Percentiles rank a stretch among this genome's conserved stretches.
These are phyloP conservation scores for Arnoldichthys spilopterus DNA, from an alignment of 2,797 vertebrate genomes.

Conservation along the genomic window DNA sequence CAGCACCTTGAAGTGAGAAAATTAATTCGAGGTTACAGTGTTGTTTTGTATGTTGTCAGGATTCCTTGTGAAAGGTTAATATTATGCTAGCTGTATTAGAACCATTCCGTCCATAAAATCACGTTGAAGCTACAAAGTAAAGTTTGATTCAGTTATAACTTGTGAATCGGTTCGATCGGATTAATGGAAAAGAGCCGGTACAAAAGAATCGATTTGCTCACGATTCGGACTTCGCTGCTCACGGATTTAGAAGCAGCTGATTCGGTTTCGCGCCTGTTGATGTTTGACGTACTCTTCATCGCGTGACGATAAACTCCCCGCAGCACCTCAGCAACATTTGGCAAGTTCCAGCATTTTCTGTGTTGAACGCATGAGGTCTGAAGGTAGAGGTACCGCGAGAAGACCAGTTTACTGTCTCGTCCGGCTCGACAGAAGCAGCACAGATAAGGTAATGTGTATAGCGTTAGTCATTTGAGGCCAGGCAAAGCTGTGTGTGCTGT, in stretches of 20 bases:
- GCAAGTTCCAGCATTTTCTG: constrained; percentile 35
- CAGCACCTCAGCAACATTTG: constrained; percentile 15
- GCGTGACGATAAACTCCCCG: background rate
- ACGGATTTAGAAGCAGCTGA: constrained; percentile 68
- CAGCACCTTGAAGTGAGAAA: too few relatives aligned
- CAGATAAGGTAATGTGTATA: background rate
- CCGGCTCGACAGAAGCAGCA: background rate
- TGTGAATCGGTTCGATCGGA: background rate
- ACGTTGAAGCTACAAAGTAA: too few relatives aligned
- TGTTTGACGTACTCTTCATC: constrained; percentile 32
- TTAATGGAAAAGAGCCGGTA: background rate
- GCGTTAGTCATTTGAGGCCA: background rate
- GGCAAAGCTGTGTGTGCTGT: background rate
- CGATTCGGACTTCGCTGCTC: background rate
- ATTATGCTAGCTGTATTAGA: too few relatives aligned
- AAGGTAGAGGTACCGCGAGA: background rate
- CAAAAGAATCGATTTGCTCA: background rate
- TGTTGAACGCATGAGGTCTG: background rate
- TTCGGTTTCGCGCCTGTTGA: constrained; percentile 62
- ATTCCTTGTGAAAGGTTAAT: too few relatives aligned
- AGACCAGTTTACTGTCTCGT: background rate
- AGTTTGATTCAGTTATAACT: background rate
- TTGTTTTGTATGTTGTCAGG: too few relatives aligned
- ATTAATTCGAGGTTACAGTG: too few relatives aligned
- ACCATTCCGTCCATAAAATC: too few relatives aligned